These are phyloP conservation scores for Rhinolophus ferrumequinum DNA, from an alignment of 2,113 vertebrate species.

Conservation along the genomic window DNA sequence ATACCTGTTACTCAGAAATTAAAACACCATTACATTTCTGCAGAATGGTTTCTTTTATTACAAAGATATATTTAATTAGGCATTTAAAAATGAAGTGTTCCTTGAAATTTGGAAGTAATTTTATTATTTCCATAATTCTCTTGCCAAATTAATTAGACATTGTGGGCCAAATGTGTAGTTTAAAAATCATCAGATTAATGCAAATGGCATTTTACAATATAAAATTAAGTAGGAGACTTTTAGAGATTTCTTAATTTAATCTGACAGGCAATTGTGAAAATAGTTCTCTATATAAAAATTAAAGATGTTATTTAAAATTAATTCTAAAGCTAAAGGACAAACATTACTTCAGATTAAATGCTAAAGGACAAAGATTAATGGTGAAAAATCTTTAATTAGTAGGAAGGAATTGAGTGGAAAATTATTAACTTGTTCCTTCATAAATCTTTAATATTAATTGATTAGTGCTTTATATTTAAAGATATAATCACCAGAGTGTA, in stretches of 20 bases:
- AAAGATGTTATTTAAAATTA: constrained; percentile 75
- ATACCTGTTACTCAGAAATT: constrained; percentile 61
- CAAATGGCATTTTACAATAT: constrained; percentile 64
- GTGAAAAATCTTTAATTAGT: constrained; percentile 80
- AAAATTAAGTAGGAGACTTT: constrained; percentile 65
- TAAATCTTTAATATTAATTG: constrained; percentile 81
- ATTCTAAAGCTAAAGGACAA: constrained; percentile 75
- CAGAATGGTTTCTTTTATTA: constrained; percentile 75
- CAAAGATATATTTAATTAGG: constrained; percentile 69
- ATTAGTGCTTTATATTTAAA: constrained; percentile 75
- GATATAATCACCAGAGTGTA: constrained; percentile 73
- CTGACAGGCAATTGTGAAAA: constrained; percentile 69
- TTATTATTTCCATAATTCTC: constrained; percentile 81
- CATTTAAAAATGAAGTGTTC: constrained; percentile 78
- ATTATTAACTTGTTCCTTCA: constrained; percentile 78
- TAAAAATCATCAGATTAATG: constrained; percentile 76
- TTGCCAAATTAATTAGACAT: constrained; percentile 76
- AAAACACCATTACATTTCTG: constrained; percentile 71
- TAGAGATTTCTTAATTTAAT: constrained; percentile 75
- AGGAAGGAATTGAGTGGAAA: constrained; percentile 80
- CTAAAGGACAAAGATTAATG: constrained; percentile 71
- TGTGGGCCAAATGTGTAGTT: constrained; percentile 61
- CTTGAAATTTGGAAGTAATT: constrained; percentile 78
- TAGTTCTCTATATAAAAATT: constrained; percentile 68
- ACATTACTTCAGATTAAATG: constrained; percentile 73